Percentiles rank a stretch among this genome's conserved stretches.
phyloP scores from a whole-genome alignment of 2,888 invertebrate species.

The Mamestra brassicae region DNA sequence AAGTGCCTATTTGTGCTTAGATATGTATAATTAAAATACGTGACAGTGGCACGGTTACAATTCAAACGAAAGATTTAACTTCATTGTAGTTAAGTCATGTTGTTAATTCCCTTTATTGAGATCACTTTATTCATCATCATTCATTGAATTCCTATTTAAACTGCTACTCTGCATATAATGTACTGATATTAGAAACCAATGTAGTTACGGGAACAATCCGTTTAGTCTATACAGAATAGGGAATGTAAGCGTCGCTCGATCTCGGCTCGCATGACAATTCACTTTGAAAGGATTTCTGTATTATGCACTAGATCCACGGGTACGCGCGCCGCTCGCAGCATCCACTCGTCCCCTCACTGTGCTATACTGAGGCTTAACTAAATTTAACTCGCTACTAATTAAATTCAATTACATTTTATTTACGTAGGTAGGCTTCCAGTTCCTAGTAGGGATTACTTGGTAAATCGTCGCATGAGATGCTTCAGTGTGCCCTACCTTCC shows the following conservation, averaged over 20 bases:
- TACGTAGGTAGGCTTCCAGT: constrained; percentile 47
- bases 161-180: neutral
- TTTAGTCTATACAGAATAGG: constrained; percentile 32
- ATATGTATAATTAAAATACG: constrained; percentile 53
- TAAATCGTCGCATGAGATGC: constrained; percentile 35
- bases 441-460: constrained; percentile 46
- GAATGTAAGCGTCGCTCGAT: constrained; percentile 56
- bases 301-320: constrained; percentile 55
- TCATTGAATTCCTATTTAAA: neutral
- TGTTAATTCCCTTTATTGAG: constrained; percentile 6
- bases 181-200: constrained; percentile 10
- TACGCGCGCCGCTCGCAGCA: constrained; percentile 32
- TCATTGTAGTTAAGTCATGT: constrained; percentile 19
- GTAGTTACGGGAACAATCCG: constrained; percentile 37
- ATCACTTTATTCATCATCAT: constrained; percentile 9
- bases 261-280: constrained; percentile 68
- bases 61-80: constrained; percentile 31
- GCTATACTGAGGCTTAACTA: constrained; percentile 55
- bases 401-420: constrained; percentile 70
- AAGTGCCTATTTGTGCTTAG: constrained; percentile 54
- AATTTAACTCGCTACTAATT: constrained; percentile 65
- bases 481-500: constrained; percentile 8
- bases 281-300: constrained; percentile 68
- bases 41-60: constrained; percentile 16
- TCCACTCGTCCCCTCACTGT: constrained; percentile 33